Evolutionary conservation across 2,113 vertebrate species (phyloP), one percentile per base, ranked within the genome.

Genomic region (Urocynchramus pylzowi): DNA sequence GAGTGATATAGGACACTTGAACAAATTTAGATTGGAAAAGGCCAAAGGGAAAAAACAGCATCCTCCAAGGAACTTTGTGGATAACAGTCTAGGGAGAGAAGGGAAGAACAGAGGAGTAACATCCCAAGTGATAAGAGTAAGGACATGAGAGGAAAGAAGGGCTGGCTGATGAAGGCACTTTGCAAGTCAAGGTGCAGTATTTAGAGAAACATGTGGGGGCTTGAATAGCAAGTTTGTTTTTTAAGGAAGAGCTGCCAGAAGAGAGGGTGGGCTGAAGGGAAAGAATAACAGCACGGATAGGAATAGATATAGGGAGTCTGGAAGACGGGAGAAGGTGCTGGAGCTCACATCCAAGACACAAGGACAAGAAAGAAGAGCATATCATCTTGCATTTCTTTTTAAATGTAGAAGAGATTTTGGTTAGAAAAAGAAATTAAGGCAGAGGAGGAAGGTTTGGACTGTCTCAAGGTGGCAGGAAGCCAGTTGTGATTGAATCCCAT

Each of bases 401-500:
- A 64, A 79, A 76, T 31, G 50, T 45, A 53, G 19, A 83, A 76
- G 52, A 69, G 3, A 89, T 71, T 96, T 89, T 81, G 89, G 76
- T 84, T 64, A 90, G 73, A 84, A 92, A 92, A 83, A 85, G n/a
- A 87, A 94, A 69, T 28, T 10, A 90, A 95, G 39, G 64, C 68
- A 95, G 82, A 75, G 47, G 69, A 87, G 69, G 79, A 80, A 61
- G 39, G 54, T 90, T 93, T 90, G 68, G 76, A 92, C 73, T 70
- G 86, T 93, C 52, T 95, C 47, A 89, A 89, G 31, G 49, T 97
- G 92, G 94, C 95, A 96, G 20, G 22, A 81, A 96, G 91, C 91
- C 96, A 95, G 47, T 27, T 93, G 84, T 41, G 65, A 68, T 73
- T 52, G 52, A 92, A 78, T 89, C 37, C 56, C 22, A 81, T 44